Evolutionary conservation across 2,113 vertebrate genomes (phyloP).

Genomic region (Danio rerio): DNA sequence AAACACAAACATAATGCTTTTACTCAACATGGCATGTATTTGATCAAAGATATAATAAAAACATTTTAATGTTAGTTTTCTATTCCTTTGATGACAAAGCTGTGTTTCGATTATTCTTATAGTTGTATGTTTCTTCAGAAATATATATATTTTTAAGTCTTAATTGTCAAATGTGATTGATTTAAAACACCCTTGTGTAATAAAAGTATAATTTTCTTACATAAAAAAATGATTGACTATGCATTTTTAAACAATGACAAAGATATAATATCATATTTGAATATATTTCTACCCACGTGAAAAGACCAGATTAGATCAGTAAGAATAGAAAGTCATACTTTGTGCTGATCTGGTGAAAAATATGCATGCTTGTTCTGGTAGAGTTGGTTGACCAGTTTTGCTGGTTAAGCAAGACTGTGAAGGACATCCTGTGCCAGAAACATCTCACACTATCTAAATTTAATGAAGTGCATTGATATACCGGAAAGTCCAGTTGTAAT

Average conservation of each 20-base stretch:
- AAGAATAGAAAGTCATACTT: background rate
- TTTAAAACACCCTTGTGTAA: background rate
- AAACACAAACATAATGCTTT: too few species aligned
- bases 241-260: too few species aligned
- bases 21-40: too few species aligned
- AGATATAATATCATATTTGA: background rate
- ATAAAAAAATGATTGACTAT: background rate
- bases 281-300: background rate
- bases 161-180: background rate
- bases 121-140: too few species aligned
- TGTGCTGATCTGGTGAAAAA: background rate
- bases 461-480: conserved; percentile 58
- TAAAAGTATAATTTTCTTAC: background rate
- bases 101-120: background rate
- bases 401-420: background rate
- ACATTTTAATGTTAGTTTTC: background rate
- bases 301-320: background rate
- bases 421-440: background rate
- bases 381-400: background rate
- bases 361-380: background rate
- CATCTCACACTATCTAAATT: background rate
- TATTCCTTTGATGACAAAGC: background rate
- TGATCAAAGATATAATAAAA: background rate
- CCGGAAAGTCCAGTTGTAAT: conserved; percentile 97
- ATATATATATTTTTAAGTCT: too few species aligned